A percentile compares a stretch with the other conserved stretches of the same genome.
These are phyloP conservation scores for Actinemys pallida DNA, from an alignment of 2,113 vertebrate genomes.

Conservation along the genomic window DNA sequence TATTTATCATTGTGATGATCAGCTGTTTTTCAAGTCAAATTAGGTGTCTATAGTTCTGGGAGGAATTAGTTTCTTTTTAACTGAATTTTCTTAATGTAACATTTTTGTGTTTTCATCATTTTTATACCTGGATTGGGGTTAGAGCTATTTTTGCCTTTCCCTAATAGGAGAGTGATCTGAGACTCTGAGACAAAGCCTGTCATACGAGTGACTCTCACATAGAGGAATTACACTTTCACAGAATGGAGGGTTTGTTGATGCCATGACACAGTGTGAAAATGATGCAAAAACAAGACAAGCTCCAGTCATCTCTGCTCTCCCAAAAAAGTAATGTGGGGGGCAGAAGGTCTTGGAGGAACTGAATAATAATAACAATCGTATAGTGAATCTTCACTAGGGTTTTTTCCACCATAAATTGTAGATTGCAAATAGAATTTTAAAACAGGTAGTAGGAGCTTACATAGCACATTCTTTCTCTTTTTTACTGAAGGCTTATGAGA, in stretches of 20 bases:
- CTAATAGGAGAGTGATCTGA: neutral
- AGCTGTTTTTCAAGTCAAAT: neutral
- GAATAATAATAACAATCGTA: neutral
- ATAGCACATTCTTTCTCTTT: neutral
- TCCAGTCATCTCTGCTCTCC: neutral
- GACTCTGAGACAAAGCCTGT: neutral
- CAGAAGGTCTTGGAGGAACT: neutral
- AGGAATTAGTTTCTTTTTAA: rapidly evolving
- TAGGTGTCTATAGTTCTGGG: neutral
- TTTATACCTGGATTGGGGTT: neutral
- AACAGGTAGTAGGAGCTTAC: neutral
- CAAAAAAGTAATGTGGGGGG: neutral
- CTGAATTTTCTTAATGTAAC: neutral
- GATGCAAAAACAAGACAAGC: conserved; percentile 1
- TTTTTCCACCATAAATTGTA: conserved; percentile 11
- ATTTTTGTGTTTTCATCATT: neutral
- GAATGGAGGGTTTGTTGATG: neutral
- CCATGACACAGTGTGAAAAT: neutral
- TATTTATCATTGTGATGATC: neutral
- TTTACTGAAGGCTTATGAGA: conserved; percentile 48
- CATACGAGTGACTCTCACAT: neutral
- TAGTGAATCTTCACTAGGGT: neutral
- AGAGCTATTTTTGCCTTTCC: neutral
- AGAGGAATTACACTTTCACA: conserved; percentile 5
- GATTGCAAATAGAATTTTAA: conserved; percentile 45